Evolutionary conservation across 1,140 invertebrate species (phyloP), one percentile per base, ranked within the genome.

Genomic region (Psix sp.): DNA sequence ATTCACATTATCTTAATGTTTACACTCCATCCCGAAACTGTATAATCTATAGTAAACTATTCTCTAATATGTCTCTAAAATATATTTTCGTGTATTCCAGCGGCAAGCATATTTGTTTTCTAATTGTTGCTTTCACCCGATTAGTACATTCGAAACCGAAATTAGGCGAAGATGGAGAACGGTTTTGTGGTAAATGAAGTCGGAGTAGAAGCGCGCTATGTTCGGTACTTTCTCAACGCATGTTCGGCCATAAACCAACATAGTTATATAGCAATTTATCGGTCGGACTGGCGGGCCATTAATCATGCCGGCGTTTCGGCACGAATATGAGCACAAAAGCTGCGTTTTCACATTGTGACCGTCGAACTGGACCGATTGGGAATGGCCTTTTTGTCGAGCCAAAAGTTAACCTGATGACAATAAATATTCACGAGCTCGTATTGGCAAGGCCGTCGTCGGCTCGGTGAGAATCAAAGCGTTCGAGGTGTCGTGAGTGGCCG

Each of bases 381-480:
- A 11, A 1, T 35, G 1, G 2, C n/a, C 35, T 14, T 16, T 18
- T 26, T 18, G 35, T 17, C 51, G 57, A 62, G 48, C 60, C 46
- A 76, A 74, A 76, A 75, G 71, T 74, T 72, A 74, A 51, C 49
- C 21, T 48, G 63, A 70, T 38, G 52, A 74, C 72, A 76, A 83
- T 83, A 83, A 81, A 83, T 81, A 83, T 82, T 77, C 68, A 63
- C 73, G 76, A 77, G 79, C 74, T 29, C n/a, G 76, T 77, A 82
- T 81, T 73, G 76, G 74, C 77, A 75, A 77, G 75, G 71, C 56
- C 57, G 56, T 21, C 26, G 62, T 59, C 56, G 14, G 18, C 67
- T 81, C 81, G 81, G 81, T 79, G 74, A 75, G 77, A 81, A 79
- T 83, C 79, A 83, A 82, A 82, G 78, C 49, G 71, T 73, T 71